Conservation (phyloP, 2,888 invertebrate species). For the Hydraecia micacea region DNA sequence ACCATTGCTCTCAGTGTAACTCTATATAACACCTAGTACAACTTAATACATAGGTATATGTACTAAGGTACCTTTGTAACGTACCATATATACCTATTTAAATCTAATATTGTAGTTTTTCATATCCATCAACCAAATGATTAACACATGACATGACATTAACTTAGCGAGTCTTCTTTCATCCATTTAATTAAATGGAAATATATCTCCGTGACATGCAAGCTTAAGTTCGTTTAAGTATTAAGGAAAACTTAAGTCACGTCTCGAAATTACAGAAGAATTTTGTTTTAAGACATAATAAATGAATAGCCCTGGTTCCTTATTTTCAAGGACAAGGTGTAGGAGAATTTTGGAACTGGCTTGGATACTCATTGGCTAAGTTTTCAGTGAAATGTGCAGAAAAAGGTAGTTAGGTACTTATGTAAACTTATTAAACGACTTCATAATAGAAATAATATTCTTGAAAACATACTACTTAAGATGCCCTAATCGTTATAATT, state of each 20-base stretch:
- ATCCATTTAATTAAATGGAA: constrained; percentile 56
- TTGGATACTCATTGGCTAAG: background rate
- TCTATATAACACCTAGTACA: background rate
- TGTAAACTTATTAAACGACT: background rate
- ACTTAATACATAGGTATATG: background rate
- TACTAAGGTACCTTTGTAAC: background rate
- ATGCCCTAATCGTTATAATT: constrained; percentile 10
- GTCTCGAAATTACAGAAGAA: constrained; percentile 42
- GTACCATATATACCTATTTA: background rate
- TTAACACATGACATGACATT: background rate
- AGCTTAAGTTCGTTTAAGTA: constrained; percentile 20
- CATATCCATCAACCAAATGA: constrained; percentile 21
- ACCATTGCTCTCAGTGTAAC: no score
- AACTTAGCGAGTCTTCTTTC: constrained; percentile 5
- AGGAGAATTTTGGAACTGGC: constrained; percentile 32
- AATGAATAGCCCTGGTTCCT: background rate
- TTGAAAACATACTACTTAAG: background rate
- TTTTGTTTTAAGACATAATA: constrained; percentile 19
- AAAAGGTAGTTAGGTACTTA: background rate
- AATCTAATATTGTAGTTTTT: constrained; percentile 19
- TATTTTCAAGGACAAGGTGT: constrained; percentile 22
- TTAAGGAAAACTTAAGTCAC: constrained; percentile 12
- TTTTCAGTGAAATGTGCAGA: background rate
- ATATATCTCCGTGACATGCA: constrained; percentile 38
- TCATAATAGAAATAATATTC: background rate